phyloP scores from a whole-genome alignment of 2,888 invertebrate genomes.

The Nomada fabriciana region DNA sequence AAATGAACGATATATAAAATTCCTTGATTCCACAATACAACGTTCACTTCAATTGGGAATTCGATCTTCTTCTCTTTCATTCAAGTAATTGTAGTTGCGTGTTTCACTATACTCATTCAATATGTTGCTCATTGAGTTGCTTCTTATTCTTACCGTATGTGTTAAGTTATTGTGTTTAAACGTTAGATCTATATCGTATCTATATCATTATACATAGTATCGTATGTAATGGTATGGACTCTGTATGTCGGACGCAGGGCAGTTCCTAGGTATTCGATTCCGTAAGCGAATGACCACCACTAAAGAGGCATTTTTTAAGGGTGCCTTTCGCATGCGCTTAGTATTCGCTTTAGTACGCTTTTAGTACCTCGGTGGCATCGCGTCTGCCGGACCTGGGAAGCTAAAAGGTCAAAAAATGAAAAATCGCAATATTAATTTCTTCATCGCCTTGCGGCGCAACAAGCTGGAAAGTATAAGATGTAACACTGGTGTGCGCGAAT shows the following conservation, averaged over 20 bases:
- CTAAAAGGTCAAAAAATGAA: slow-evolving; percentile 84
- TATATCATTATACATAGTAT: slow-evolving; percentile 71
- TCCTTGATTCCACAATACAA: slow-evolving; percentile 64
- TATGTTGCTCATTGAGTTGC: slow-evolving; percentile 58
- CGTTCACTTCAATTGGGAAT: slow-evolving; percentile 44
- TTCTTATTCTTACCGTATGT: slow-evolving; percentile 66
- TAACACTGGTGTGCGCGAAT: slow-evolving; percentile 76
- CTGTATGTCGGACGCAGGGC: slow-evolving; percentile 70
- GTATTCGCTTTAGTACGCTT: slow-evolving; percentile 73
- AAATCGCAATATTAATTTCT: slow-evolving; percentile 83
- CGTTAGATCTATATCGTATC: slow-evolving; percentile 69
- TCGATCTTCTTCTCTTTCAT: slow-evolving; percentile 29
- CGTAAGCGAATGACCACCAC: slow-evolving; percentile 72
- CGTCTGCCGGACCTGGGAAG: slow-evolving; percentile 85
- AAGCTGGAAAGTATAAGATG: slow-evolving; percentile 82
- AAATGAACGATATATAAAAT: slow-evolving; percentile 65
- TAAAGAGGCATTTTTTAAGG: slow-evolving; percentile 66
- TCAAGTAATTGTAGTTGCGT: slow-evolving; percentile 31
- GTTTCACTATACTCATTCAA: slow-evolving; percentile 42
- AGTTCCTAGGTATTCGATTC: slow-evolving; percentile 72
- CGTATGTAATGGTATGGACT: slow-evolving; percentile 73
- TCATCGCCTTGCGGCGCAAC: slow-evolving; percentile 69
- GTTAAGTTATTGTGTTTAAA: slow-evolving; percentile 71
- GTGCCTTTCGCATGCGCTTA: slow-evolving; percentile 72
- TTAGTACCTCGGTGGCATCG: slow-evolving; percentile 85